Evolutionary conservation across 1,140 invertebrate species (phyloP).

Genomic region (Caerostris darwini): DNA sequence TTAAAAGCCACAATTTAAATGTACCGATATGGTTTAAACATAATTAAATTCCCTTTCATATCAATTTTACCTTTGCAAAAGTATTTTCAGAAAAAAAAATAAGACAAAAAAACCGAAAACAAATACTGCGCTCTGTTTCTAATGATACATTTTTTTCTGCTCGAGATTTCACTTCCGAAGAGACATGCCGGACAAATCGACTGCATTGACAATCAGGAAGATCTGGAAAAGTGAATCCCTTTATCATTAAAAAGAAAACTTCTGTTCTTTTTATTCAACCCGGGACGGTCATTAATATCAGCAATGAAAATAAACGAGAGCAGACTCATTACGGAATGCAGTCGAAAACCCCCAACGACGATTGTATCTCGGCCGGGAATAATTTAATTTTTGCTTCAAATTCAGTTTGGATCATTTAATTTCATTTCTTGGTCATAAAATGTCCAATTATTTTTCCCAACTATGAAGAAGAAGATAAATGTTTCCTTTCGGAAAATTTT

Average conservation of each 20-base stretch:
- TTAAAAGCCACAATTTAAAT: too few species aligned
- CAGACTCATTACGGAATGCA: conserved; percentile 8
- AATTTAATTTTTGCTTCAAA: conserved; percentile 56
- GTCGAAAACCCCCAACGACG: not conserved
- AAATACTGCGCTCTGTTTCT: too few species aligned
- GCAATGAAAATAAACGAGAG: conserved; percentile 68
- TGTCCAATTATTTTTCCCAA: not conserved
- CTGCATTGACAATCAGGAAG: not conserved
- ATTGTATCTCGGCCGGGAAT: conserved; percentile 31
- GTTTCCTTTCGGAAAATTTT: not conserved
- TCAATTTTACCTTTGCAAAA: too few species aligned
- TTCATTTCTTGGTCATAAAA: conserved; percentile 40
- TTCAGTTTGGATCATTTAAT: conserved; percentile 68
- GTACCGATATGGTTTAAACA: too few species aligned
- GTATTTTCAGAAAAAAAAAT: too few species aligned
- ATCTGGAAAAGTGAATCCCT: conserved; percentile 6
- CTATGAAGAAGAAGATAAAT: not conserved
- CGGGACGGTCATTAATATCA: conserved; percentile 57
- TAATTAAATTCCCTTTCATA: too few species aligned
- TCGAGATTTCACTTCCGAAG: not conserved
- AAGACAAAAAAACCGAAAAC: too few species aligned
- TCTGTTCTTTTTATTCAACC: conserved; percentile 34
- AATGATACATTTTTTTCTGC: too few species aligned
- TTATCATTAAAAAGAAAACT: conserved; percentile 58
- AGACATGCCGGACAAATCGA: conserved; percentile 46